These are phyloP conservation scores for Muraenolepis orangiensis DNA, from an alignment of 2,797 vertebrate species.

Conservation along the genomic window DNA sequence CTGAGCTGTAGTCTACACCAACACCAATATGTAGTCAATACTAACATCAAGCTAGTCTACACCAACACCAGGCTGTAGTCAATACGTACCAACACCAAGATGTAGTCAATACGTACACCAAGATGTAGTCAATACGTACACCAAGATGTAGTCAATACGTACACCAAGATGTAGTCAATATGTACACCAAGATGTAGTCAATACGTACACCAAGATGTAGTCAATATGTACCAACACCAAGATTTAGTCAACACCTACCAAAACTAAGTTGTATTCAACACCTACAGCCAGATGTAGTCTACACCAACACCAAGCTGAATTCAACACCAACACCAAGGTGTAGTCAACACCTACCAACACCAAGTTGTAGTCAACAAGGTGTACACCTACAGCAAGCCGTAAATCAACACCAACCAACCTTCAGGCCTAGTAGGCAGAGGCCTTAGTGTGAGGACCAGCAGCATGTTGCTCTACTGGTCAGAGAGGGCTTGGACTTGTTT, in stretches of 20 bases:
- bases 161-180: background rate
- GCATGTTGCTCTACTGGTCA: background rate
- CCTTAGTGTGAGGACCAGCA: background rate
- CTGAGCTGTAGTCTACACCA: background rate
- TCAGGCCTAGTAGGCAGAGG: too few species aligned
- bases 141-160: background rate
- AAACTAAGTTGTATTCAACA: too few species aligned
- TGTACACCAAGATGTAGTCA: background rate
- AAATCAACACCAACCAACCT: too few species aligned
- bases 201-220: background rate
- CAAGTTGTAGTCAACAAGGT: background rate
- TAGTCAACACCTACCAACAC: background rate
- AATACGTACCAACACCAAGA: background rate
- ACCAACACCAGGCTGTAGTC: background rate
- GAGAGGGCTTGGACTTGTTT: slow-evolving; percentile 18
- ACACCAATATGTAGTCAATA: background rate
- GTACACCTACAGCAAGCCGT: background rate
- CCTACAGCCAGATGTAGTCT: too few species aligned
- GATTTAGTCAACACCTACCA: too few species aligned
- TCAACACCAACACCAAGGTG: too few species aligned
- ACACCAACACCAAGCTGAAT: too few species aligned
- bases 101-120: background rate
- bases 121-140: background rate
- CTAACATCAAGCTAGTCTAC: background rate
- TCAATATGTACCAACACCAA: background rate